Conservation (phyloP, 2,888 invertebrate species). For the Aethes cnicana region DNA sequence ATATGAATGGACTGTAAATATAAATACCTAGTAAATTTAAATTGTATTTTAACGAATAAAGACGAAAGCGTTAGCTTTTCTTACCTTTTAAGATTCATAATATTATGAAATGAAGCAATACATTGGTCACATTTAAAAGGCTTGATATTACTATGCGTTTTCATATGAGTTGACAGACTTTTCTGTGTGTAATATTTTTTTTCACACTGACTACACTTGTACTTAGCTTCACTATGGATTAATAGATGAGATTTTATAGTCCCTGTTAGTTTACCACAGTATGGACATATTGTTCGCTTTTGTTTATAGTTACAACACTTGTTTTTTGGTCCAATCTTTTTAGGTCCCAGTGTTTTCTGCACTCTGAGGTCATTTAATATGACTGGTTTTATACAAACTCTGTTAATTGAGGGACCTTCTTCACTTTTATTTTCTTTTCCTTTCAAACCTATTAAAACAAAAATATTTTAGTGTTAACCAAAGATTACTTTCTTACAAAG, state of each 20-base stretch:
- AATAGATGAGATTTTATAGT: constrained; percentile 48
- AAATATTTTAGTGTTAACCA: neutral
- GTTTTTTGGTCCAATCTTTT: constrained; percentile 27
- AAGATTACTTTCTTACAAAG: too few species aligned
- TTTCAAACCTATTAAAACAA: constrained; percentile 12
- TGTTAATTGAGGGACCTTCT: constrained; percentile 17
- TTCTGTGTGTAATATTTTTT: constrained; percentile 42
- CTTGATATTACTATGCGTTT: constrained; percentile 35
- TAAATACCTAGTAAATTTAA: too few species aligned
- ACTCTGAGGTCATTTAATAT: constrained; percentile 47
- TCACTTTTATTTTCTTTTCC: constrained; percentile 3
- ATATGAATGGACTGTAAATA: too few species aligned
- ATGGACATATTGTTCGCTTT: constrained; percentile 48
- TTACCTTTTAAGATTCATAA: constrained; percentile 43
- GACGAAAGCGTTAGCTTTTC: too few species aligned
- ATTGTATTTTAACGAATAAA: too few species aligned
- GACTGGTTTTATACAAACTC: constrained; percentile 49
- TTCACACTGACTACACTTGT: constrained; percentile 54
- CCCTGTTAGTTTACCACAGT: constrained; percentile 54
- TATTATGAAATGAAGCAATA: constrained; percentile 44
- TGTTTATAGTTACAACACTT: constrained; percentile 18
- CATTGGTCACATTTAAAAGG: constrained; percentile 56
- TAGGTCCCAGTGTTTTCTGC: constrained; percentile 27
- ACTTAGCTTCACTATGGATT: constrained; percentile 47
- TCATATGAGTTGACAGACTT: constrained; percentile 39